A percentile compares a stretch with the other conserved stretches of the same genome.
Conservation (phyloP, 2,113 vertebrate genomes). For the Zosterops lateralis region DNA sequence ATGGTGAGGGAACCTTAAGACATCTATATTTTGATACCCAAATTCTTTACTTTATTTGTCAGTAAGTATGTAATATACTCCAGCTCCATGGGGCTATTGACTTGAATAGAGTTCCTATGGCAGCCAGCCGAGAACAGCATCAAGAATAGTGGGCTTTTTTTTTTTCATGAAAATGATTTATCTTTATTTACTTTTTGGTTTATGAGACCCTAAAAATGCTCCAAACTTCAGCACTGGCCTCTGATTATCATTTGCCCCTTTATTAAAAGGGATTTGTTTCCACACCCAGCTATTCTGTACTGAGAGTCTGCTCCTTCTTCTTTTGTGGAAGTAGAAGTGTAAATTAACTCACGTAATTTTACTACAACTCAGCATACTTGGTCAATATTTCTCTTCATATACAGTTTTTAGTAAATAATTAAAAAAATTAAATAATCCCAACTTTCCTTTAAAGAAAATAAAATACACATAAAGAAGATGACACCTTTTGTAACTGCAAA, state of each 20-base stretch:
- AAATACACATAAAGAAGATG: not conserved
- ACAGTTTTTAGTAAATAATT: not conserved
- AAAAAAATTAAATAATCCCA: not conserved
- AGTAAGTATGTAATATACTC: not conserved
- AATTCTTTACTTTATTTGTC: conserved; percentile 6
- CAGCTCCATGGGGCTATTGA: not conserved
- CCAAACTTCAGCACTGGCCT: rapidly evolving
- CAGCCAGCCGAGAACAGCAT: rapidly evolving
- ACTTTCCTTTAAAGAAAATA: not conserved
- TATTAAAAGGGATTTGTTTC: not conserved
- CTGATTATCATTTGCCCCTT: not conserved
- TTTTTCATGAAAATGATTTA: not conserved
- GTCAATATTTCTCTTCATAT: not conserved
- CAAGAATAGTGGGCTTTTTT: not conserved
- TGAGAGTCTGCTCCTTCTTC: not conserved
- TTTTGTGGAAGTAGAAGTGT: not conserved
- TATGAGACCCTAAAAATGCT: not conserved
- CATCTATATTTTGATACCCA: not conserved
- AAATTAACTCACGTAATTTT: not conserved
- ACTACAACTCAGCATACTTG: not conserved
- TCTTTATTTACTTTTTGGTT: not conserved
- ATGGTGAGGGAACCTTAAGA: not conserved
- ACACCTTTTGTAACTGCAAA: not conserved
- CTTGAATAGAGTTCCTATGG: not conserved
- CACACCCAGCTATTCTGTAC: not conserved